These are phyloP conservation scores for Pseudolaguvia tuberculata DNA, from an alignment of 2,113 vertebrate species.

Conservation along the genomic window DNA sequence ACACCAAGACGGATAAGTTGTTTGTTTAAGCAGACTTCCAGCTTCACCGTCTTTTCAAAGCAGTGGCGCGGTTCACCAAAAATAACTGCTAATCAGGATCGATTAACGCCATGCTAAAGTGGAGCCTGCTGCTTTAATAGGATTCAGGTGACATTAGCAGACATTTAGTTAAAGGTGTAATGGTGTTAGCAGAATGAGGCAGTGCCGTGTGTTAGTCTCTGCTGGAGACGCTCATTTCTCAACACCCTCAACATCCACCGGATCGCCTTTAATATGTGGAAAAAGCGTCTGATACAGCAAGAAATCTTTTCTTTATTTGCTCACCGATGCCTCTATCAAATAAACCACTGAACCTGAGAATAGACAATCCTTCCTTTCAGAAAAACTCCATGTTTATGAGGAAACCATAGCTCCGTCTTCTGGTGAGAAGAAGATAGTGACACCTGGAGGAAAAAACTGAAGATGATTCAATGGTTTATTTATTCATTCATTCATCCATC, in stretches of 20 bases:
- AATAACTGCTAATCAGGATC: slow-evolving; percentile 1
- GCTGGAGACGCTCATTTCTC: slow-evolving; percentile 16
- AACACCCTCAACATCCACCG: slow-evolving; percentile 48
- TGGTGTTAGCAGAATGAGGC: neutral
- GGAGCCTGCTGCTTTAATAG: neutral
- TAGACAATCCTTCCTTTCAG: slow-evolving; percentile 31
- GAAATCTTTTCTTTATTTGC: slow-evolving; percentile 58
- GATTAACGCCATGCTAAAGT: neutral
- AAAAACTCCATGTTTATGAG: slow-evolving; percentile 43
- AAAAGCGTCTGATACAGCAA: slow-evolving; percentile 54
- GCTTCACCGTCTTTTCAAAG: slow-evolving; percentile 7
- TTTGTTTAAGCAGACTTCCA: no score
- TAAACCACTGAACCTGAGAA: slow-evolving; percentile 54
- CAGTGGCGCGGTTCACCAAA: neutral
- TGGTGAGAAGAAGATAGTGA: neutral
- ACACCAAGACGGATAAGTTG: no score
- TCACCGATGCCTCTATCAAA: slow-evolving; percentile 51
- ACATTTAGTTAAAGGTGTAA: neutral
- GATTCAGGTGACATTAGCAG: neutral
- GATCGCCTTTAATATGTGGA: slow-evolving; percentile 58
- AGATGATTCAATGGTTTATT: no score
- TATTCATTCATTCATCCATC: no score
- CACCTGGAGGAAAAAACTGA: no score
- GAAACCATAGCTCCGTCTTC: neutral
- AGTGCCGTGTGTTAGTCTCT: slow-evolving; percentile 8